Percentiles rank a stretch among this genome's conserved stretches.
Evolutionary conservation across 2,888 invertebrate species (phyloP).

Genomic region (Helicoverpa assulta): DNA sequence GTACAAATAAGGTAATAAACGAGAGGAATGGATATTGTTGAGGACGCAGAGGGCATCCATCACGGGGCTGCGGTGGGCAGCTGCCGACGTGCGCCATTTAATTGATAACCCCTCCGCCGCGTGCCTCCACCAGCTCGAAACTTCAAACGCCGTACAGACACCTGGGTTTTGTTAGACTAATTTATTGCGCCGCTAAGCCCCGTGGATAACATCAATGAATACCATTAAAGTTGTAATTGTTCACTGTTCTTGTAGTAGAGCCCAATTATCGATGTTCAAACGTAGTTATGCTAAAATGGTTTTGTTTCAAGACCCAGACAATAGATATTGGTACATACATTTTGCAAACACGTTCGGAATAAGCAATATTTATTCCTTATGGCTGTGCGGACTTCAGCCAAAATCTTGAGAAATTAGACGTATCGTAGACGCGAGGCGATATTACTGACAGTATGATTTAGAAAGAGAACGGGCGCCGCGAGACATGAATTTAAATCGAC

Average conservation of each 20-base stretch:
- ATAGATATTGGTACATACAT: not conserved
- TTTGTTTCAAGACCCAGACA: slow-evolving; percentile 12
- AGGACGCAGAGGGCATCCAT: slow-evolving; percentile 67
- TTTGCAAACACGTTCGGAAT: not conserved
- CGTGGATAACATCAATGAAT: slow-evolving; percentile 42
- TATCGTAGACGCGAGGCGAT: slow-evolving; percentile 53
- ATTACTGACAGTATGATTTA: slow-evolving; percentile 70
- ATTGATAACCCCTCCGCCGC: slow-evolving; percentile 64
- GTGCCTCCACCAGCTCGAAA: slow-evolving; percentile 42
- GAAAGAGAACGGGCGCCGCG: slow-evolving; percentile 64
- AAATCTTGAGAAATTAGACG: slow-evolving; percentile 67
- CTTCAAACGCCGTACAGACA: slow-evolving; percentile 54
- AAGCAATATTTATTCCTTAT: slow-evolving; percentile 42
- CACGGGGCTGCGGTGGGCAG: slow-evolving; percentile 59
- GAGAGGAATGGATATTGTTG: slow-evolving; percentile 67
- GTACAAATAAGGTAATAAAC: slow-evolving; percentile 71
- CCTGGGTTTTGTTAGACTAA: slow-evolving; percentile 56
- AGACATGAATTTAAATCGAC: slow-evolving; percentile 74
- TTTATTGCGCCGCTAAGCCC: slow-evolving; percentile 48
- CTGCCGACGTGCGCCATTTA: slow-evolving; percentile 65
- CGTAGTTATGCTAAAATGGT: slow-evolving; percentile 10
- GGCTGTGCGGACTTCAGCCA: slow-evolving; percentile 17
- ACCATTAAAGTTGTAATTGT: slow-evolving; percentile 37
- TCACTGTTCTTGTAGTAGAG: slow-evolving; percentile 4
- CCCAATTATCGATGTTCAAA: slow-evolving; percentile 6